A percentile compares a stretch with the other conserved stretches of the same genome.
phyloP scores from a whole-genome alignment of 2,888 invertebrate species.

The Linyphia triangularis region DNA sequence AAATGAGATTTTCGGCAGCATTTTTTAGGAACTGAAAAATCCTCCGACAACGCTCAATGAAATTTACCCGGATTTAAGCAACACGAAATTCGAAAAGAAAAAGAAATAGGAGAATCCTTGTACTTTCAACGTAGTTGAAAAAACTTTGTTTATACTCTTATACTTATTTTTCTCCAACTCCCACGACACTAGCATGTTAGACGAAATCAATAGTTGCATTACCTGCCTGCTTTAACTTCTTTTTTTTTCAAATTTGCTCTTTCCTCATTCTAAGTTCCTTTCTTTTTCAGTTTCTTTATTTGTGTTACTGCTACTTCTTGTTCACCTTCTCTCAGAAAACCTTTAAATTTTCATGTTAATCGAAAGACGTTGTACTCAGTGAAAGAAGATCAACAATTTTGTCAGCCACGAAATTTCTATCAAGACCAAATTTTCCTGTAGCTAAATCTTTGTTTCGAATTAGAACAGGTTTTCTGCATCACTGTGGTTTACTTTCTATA shows the following conservation, averaged over 20 bases:
- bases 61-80: conserved; percentile 61
- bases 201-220: conserved; percentile 71
- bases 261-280: conserved; percentile 50
- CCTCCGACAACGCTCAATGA: conserved; percentile 37
- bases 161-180: conserved; percentile 52
- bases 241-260: conserved; percentile 29
- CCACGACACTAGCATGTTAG: conserved; percentile 56
- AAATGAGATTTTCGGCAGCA: conserved; percentile 9
- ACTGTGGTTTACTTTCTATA: background rate
- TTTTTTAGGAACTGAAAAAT: conserved; percentile 26
- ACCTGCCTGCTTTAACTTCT: conserved; percentile 11
- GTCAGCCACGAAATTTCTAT: conserved; percentile 43
- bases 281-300: conserved; percentile 44
- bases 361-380: conserved; percentile 52
- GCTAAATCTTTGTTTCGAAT: conserved; percentile 30
- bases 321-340: conserved; percentile 19
- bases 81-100: conserved; percentile 29
- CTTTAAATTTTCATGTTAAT: conserved; percentile 71
- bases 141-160: conserved; percentile 48
- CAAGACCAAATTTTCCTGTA: conserved; percentile 33
- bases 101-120: conserved; percentile 22
- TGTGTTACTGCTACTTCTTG: conserved; percentile 24
- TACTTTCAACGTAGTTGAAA: conserved; percentile 37
- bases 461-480: conserved; percentile 18
- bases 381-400: conserved; percentile 54